Percentiles rank a stretch among this genome's conserved stretches.
Conservation (phyloP, 2,888 invertebrate species). For the Romanomermis culicivorax region DNA sequence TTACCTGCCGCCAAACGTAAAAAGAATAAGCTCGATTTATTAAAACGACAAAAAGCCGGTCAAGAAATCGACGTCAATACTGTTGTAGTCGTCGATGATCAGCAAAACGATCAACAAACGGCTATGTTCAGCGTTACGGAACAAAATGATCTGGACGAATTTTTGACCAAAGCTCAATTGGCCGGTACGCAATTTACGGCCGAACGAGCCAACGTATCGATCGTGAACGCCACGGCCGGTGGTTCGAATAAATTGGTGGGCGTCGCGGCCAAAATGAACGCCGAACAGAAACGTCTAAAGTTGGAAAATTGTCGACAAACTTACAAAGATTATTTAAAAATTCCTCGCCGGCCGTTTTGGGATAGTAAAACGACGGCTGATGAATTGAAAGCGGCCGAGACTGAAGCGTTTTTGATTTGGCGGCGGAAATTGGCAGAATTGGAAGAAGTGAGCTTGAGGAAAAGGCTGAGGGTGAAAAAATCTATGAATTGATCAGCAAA, state of each 20-base stretch:
- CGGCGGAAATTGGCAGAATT: conserved; percentile 51
- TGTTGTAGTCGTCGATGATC: not conserved
- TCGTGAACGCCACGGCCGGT: not conserved
- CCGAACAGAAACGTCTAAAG: not conserved
- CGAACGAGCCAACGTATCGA: conserved; percentile 25
- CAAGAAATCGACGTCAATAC: not conserved
- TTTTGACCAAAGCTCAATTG: conserved; percentile 74
- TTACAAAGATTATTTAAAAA: conserved; percentile 45
- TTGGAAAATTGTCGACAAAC: not conserved
- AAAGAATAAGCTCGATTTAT: not conserved
- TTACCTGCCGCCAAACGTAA: not conserved
- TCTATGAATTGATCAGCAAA: no score
- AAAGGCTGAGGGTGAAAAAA: no score
- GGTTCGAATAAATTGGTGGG: not conserved
- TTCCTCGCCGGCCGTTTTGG: conserved; percentile 75
- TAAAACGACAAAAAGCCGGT: no score
- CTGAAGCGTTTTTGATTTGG: conserved; percentile 70
- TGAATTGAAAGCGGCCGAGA: conserved; percentile 56
- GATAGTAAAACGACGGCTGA: conserved; percentile 48
- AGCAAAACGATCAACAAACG: not conserved
- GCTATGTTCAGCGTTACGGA: not conserved
- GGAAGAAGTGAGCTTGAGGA: conserved; percentile 29
- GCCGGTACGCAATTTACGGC: conserved; percentile 71
- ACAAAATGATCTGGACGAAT: conserved; percentile 52
- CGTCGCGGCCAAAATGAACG: not conserved